Conservation (phyloP, 2,113 vertebrate species). For the Notothenia coriiceps region DNA sequence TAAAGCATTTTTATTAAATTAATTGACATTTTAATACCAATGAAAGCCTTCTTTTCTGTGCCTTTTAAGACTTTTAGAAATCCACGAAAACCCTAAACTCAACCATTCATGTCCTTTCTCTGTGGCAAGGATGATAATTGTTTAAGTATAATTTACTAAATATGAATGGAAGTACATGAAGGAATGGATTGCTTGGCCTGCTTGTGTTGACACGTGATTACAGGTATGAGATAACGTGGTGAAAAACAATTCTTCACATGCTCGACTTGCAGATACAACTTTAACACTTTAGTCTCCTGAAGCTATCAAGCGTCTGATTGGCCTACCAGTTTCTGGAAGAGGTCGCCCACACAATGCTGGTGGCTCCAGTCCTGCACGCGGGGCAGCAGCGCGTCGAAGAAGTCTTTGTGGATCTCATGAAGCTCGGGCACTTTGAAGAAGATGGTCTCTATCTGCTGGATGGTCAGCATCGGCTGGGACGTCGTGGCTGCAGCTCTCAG, state of each 20-base stretch:
- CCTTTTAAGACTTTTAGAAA: background rate
- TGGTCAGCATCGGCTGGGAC: conserved; percentile 94
- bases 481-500: conserved; percentile 96
- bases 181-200: background rate
- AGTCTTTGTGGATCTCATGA: conserved; percentile 97
- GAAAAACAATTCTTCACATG: background rate
- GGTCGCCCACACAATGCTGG: conserved; percentile 95
- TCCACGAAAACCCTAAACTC: too few relatives aligned
- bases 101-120: background rate
- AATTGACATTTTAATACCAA: too few relatives aligned
- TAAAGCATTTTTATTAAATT: too few relatives aligned
- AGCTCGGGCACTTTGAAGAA: conserved; percentile 99
- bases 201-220: background rate
- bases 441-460: conserved; percentile 97
- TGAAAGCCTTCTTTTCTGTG: too few relatives aligned
- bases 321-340: conserved; percentile 96
- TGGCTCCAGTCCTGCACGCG: conserved; percentile 94
- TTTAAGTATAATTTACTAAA: background rate
- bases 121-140: background rate
- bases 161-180: background rate
- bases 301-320: conserved; percentile 25
- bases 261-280: background rate
- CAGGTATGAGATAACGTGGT: too few relatives aligned
- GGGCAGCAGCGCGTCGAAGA: conserved; percentile 94
- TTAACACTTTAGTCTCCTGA: background rate